Evolutionary conservation across 1,140 invertebrate genomes (phyloP).

Genomic region (Macrocentrus cingulum): DNA sequence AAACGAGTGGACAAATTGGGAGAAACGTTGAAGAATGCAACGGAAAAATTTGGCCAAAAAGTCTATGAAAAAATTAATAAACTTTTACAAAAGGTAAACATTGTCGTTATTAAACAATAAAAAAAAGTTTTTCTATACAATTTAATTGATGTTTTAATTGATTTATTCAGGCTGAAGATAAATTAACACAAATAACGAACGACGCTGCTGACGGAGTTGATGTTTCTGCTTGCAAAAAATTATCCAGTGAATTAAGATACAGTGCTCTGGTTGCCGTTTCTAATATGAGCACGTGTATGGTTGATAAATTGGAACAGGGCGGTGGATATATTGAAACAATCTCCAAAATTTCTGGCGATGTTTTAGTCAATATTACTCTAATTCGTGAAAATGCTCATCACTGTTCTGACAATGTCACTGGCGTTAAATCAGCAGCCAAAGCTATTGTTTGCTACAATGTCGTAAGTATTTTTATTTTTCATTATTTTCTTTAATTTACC

Average conservation of each 20-base stretch:
- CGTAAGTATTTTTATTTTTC: slow-evolving; percentile 31
- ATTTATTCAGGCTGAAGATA: slow-evolving; percentile 11
- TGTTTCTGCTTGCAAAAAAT: slow-evolving; percentile 24
- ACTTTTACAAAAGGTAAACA: slow-evolving; percentile 13
- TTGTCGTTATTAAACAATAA: not conserved
- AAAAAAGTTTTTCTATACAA: too few species aligned
- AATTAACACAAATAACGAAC: slow-evolving; percentile 9
- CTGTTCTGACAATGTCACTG: slow-evolving; percentile 32
- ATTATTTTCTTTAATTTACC: slow-evolving; percentile 2
- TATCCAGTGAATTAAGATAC: slow-evolving; percentile 14
- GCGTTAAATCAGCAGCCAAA: slow-evolving; percentile 14
- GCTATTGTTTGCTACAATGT: slow-evolving; percentile 35
- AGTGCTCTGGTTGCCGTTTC: slow-evolving; percentile 19
- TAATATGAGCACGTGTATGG: slow-evolving; percentile 32
- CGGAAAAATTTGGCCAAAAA: not conserved
- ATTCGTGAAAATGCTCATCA: slow-evolving; percentile 28
- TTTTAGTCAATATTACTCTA: slow-evolving; percentile 11
- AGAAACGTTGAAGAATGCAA: slow-evolving; percentile 11
- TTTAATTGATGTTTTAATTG: slow-evolving; percentile 1
- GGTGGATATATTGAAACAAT: slow-evolving; percentile 31
- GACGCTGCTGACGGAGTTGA: slow-evolving; percentile 13
- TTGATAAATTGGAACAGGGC: slow-evolving; percentile 28
- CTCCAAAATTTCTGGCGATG: slow-evolving; percentile 15
- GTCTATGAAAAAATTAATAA: slow-evolving; percentile 2
- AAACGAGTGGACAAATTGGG: slow-evolving; percentile 2